Evolutionary conservation across 2,888 invertebrate genomes (phyloP).

Genomic region (Athetis lepigone): DNA sequence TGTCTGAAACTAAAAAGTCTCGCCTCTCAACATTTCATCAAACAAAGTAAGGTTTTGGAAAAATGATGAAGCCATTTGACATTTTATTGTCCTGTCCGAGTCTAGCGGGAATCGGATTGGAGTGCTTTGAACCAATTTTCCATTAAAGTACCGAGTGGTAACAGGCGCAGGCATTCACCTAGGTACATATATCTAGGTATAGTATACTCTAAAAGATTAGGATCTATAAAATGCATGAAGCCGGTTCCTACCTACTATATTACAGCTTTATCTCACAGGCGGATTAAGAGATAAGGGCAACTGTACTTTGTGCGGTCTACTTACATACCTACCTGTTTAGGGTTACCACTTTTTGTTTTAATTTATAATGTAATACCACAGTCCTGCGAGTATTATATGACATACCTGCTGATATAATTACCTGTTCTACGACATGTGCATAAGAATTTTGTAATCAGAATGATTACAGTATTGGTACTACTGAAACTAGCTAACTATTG

Average conservation of each 20-base stretch:
- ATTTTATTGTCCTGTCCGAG: conserved; percentile 30
- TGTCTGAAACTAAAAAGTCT: conserved; percentile 2
- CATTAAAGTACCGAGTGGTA: conserved; percentile 39
- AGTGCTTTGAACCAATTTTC: conserved; percentile 57
- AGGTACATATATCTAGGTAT: conserved; percentile 2
- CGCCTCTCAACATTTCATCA: conserved; percentile 16
- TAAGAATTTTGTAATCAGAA: no score
- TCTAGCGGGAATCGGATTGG: conserved; percentile 40
- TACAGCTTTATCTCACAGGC: conserved; percentile 4
- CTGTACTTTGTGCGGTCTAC: neutral
- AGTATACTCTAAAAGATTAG: conserved; percentile 61
- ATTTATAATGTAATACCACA: no score
- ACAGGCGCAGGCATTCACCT: conserved; percentile 30
- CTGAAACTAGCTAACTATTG: no score
- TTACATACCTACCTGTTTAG: neutral
- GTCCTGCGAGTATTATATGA: no score
- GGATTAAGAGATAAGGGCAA: conserved; percentile 8
- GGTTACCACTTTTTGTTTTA: neutral
- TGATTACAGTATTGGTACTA: no score
- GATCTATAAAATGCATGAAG: conserved; percentile 51
- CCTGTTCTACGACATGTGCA: no score
- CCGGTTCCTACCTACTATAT: conserved; percentile 10
- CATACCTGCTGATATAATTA: no score
- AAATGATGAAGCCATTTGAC: conserved; percentile 25
- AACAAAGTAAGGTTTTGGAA: conserved; percentile 20